Conservation (phyloP, 2,113 vertebrate genomes). For the Cettia cetti region DNA sequence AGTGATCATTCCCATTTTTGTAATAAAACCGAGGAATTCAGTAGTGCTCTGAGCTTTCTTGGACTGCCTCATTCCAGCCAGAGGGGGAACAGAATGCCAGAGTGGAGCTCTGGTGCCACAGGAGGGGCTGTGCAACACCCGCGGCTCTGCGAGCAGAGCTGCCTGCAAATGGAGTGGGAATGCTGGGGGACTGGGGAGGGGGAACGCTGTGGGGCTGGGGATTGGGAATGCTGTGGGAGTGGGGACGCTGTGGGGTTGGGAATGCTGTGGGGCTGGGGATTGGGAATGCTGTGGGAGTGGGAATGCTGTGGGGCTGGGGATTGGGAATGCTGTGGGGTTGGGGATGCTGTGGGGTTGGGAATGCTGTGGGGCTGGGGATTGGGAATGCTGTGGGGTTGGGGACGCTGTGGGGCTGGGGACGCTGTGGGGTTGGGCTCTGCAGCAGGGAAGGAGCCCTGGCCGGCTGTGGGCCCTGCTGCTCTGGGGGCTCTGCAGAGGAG, state of each 20-base stretch:
- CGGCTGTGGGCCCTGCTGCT: no score
- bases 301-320: no score
- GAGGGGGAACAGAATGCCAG: fast-evolving
- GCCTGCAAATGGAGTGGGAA: neutral
- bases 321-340: no score
- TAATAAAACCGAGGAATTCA: constrained; percentile 77
- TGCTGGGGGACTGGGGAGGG: neutral
- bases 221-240: neutral
- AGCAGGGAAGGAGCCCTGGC: no score
- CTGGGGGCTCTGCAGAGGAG: neutral
- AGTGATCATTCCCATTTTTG: constrained; percentile 76
- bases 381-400: neutral
- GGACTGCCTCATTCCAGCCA: neutral
- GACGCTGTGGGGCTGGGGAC: no score
- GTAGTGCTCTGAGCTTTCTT: constrained; percentile 34
- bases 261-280: no score
- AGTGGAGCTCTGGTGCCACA: no score
- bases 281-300: no score
- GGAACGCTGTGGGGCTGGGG: neutral
- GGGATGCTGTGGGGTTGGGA: no score
- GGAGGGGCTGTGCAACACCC: no score
- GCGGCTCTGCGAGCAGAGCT: neutral
- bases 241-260: no score
- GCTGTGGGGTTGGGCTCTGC: no score
- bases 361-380: neutral